Conservation (phyloP, 2,113 vertebrate species). For the Nothobranchius furzeri region DNA sequence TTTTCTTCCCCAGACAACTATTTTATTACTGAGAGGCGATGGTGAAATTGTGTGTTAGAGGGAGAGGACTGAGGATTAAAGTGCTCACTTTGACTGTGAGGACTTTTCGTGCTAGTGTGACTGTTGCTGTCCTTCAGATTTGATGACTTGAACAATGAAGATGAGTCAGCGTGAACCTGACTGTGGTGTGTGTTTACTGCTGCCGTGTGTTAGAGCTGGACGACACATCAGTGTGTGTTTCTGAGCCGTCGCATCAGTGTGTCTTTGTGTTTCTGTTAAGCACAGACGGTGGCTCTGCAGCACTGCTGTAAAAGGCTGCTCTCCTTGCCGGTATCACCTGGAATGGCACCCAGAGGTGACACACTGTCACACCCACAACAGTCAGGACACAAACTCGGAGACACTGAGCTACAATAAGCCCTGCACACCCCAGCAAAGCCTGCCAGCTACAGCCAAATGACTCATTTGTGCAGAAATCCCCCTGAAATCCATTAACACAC, state of each 20-base stretch:
- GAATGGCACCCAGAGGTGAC: constrained; percentile 76
- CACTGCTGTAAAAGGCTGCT: constrained; percentile 61
- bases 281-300: constrained; percentile 60
- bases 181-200: constrained; percentile 46
- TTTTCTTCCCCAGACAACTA: constrained; percentile 20
- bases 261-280: constrained; percentile 67
- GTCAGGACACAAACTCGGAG: constrained; percentile 27
- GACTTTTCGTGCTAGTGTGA: constrained; percentile 34
- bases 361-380: constrained; percentile 56
- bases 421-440: constrained; percentile 28
- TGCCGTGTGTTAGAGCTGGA: constrained; percentile 17
- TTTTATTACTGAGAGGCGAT: constrained; percentile 42
- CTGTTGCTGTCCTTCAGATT: constrained; percentile 50
- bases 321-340: constrained; percentile 58
- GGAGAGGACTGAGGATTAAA: constrained; percentile 31
- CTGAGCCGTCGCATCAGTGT: constrained; percentile 11
- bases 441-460: constrained; percentile 47
- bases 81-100: constrained; percentile 46
- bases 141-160: constrained; percentile 65
- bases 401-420: constrained; percentile 21
- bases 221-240: constrained; percentile 11
- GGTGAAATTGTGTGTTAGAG: constrained; percentile 40
- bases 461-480: constrained; percentile 63
- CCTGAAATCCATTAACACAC: constrained; percentile 24
- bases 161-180: constrained; percentile 52